Base-by-base conservation (phyloP, 2,113 vertebrate genomes). In the Telmatochromis sp. region DNA sequence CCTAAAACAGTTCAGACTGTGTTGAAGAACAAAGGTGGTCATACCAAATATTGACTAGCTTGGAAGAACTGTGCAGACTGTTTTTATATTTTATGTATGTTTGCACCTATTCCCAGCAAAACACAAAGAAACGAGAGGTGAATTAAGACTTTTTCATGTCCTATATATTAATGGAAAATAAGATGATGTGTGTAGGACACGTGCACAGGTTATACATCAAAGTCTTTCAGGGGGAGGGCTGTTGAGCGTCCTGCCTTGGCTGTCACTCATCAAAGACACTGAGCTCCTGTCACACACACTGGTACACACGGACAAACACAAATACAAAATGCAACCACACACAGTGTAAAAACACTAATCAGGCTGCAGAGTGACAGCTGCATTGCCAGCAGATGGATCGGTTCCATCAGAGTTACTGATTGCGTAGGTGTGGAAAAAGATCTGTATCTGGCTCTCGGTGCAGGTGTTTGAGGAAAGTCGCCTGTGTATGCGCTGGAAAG, bases 391-490 rank as follows among this genome's bases (percentile, higher is more conserved):
- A 91, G 88, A 90, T 80, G 84, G 80, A 87, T 85, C 54, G 54
- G 84, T 88, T 93, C 84, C 84, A 87, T 90, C 28, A 82, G 5
- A 84, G 58, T 47, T 57, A 79, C 81, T 83, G 85, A 90, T 86
- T 86, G 73, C 70, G 49, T 89, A 55, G 88, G 73, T 86, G 15
- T 81, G 91, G 93, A 92, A 94, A 88, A 80, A 93, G 93, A 95
- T 93, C 26, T 7, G 4, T 91, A 93, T 95, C 94, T 82, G 51
- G 79, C 51, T 73, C 19, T 65, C 47, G 7, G 26, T 83, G 63
- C 87, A 87, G 80, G 81, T 81, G 90, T 73, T 28, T 35, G 65
- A 75, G 13, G 37, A 82, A 53, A 87, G n/a, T 60, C 65, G 21
- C 75, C 49, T 88, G 55, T 42, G 33, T 28, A 54, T 28, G 17